A percentile compares a stretch with the other conserved stretches of the same genome.
These are phyloP conservation scores for Patiria pectinifera DNA, from an alignment of 53 echinoderm and acorn worm species.

Conservation along the genomic window DNA sequence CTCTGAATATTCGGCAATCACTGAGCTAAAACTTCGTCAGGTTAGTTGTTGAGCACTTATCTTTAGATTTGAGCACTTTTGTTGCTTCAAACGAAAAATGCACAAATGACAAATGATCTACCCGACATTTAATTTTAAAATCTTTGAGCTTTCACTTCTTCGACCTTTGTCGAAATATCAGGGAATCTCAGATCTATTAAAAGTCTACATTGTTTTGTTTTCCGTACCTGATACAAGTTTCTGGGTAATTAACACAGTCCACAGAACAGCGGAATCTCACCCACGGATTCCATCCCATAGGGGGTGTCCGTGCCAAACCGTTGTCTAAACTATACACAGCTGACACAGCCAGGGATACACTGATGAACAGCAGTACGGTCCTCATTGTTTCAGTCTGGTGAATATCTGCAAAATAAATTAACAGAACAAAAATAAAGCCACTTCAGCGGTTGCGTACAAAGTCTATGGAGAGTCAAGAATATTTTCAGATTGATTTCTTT, in stretches of 20 bases:
- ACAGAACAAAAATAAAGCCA: no score
- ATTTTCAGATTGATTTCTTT: no score
- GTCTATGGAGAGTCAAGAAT: no score
- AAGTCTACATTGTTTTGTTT: not conserved
- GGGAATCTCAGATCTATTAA: no score
- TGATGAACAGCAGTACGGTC: not conserved
- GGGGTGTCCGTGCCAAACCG: constrained; percentile 85
- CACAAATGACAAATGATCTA: no score
- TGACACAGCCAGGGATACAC: not conserved
- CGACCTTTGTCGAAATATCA: not conserved
- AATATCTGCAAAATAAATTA: no score
- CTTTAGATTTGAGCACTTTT: no score
- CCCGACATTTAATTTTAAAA: not conserved
- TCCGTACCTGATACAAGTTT: constrained; percentile 84
- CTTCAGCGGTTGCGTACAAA: no score
- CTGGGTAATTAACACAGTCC: constrained; percentile 82
- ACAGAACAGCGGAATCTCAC: constrained; percentile 85
- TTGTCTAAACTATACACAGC: constrained; percentile 61
- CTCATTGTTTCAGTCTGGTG: not conserved
- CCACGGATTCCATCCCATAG: constrained; percentile 92
- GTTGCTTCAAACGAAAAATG: no score
- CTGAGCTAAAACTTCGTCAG: no score
- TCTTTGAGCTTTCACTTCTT: not conserved
- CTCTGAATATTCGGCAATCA: no score
- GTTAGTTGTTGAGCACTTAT: no score